Percentiles rank a stretch among this genome's conserved stretches.
Conservation (phyloP, 2,888 invertebrate genomes). For the Andrena chrysosceles region DNA sequence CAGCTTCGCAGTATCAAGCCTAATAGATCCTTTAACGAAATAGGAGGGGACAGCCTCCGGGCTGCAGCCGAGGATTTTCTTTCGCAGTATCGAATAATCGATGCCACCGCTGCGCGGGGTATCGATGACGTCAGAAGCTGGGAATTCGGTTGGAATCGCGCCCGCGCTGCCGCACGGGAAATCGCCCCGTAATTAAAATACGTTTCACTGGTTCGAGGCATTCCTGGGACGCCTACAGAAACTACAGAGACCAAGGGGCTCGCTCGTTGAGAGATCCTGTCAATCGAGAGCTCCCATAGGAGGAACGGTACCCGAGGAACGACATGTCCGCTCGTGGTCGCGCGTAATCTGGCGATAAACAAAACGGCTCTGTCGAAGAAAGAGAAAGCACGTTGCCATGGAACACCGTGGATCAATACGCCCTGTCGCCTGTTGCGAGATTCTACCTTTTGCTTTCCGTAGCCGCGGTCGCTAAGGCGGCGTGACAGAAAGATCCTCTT, state of each 20-base stretch:
- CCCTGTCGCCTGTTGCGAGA: slow-evolving; percentile 52
- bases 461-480: slow-evolving; percentile 7
- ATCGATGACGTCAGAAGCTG: slow-evolving; percentile 60
- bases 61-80: slow-evolving; percentile 15
- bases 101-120: slow-evolving; percentile 22
- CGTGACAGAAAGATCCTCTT: slow-evolving; percentile 9
- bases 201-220: slow-evolving; percentile 51
- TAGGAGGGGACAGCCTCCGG: background rate
- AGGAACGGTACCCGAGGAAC: background rate
- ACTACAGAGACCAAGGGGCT: slow-evolving; percentile 19
- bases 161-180: slow-evolving; percentile 22
- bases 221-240: slow-evolving; percentile 26
- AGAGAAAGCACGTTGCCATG: slow-evolving; percentile 42
- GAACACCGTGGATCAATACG: slow-evolving; percentile 47
- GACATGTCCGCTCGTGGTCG: background rate
- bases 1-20: background rate
- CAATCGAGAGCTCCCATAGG: background rate
- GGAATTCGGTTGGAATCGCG: slow-evolving; percentile 54
- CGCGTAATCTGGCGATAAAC: slow-evolving; percentile 11
- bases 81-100: slow-evolving; percentile 50
- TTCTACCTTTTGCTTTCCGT: slow-evolving; percentile 47
- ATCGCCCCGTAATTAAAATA: slow-evolving; percentile 65
- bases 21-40: background rate
- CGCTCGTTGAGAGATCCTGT: slow-evolving; percentile 7
- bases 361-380: slow-evolving; percentile 31